phyloP scores from a whole-genome alignment of 2,113 vertebrate genomes.

The Oostethus manadensis region DNA sequence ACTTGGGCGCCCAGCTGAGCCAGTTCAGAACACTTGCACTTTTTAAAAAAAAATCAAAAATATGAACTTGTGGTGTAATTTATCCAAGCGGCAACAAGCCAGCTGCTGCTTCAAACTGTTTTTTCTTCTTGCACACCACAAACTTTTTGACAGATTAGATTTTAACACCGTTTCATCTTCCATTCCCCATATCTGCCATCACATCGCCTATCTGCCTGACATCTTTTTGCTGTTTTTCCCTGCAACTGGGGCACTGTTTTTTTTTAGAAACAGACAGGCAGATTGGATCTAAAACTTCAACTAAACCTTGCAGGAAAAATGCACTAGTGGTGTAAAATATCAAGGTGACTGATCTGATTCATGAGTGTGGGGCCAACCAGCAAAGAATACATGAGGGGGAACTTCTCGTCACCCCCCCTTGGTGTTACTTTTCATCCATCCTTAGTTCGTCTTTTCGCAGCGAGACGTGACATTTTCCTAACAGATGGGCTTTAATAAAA shows the following conservation, averaged over 20 bases:
- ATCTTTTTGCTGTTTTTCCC: constrained; percentile 22
- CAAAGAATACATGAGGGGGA: constrained; percentile 12
- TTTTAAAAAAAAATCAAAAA: constrained; percentile 3
- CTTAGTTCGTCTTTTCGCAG: constrained; percentile 22
- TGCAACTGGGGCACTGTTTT: constrained; percentile 30
- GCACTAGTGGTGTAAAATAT: constrained; percentile 12
- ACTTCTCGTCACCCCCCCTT: constrained; percentile 24
- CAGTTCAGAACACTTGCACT: constrained; percentile 25
- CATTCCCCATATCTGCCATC: constrained; percentile 16
- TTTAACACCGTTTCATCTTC: constrained; percentile 40
- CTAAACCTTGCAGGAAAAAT: constrained; percentile 30
- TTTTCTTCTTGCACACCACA: constrained; percentile 7
- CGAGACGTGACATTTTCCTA: constrained; percentile 45
- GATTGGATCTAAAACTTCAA: constrained; percentile 38
- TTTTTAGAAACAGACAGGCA: constrained; percentile 33
- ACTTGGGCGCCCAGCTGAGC: constrained; percentile 38
- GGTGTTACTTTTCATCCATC: constrained; percentile 30
- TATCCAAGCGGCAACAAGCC: constrained; percentile 11
- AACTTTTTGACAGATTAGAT: constrained; percentile 33
- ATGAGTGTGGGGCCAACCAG: constrained; percentile 12
- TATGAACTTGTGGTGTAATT: constrained; percentile 14
- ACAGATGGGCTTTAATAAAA: constrained; percentile 52
- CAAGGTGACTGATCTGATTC: constrained; percentile 26
- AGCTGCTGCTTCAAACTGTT: constrained; percentile 16
- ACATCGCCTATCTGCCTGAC: constrained; percentile 30